Evolutionary conservation across 2,888 invertebrate species (phyloP), one percentile per base, ranked within the genome.

Genomic region (Yponomeuta plumbellus): DNA sequence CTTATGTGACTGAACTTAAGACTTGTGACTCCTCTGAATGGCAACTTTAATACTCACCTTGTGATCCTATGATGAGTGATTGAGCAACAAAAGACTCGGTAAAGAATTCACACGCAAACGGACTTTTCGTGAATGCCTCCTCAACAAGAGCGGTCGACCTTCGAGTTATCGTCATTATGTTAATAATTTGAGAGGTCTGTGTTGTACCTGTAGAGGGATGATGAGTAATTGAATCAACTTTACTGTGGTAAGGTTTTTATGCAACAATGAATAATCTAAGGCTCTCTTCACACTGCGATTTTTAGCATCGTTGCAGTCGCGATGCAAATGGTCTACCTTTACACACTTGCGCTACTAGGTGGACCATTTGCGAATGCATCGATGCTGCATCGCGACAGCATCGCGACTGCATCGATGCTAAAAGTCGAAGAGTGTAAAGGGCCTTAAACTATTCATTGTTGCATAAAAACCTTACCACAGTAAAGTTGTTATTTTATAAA

Each of bases 21-120:
- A 17, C 17, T 17, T 17, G 17, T 17, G 3, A 52, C 3, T 17
- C 17, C 17, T 0, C 44, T 52, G 3, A 17, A 13, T 6, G 13
- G 5, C 17, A 17, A 52, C 17, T 17, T 17, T 17, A 17, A 17
- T 5, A 0, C 44, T 52, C 44, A 52, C 3, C 44, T 52, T 13
- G 5, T 52, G 44, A 17, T 52, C 13, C 44, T 17, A 13, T 59
- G 22, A 21, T 4, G 23, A 59, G 22, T 22, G 22, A 59, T 59
- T 59, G 59, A 13, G 59, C 59, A 59, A 59, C 59, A 59, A 59
- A 59, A 59, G 22, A 8, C 21, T 11, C 21, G 23, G 22, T 62
- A 8, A 6, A 17, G 39, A 11, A 62, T 62, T 62, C 62, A 62
- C 62, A 62, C 62, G 62, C 21, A 39, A 64, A 64, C 26, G 11